Evolutionary conservation across 2,797 vertebrate species (phyloP).

Genomic region (Fringilla coelebs): DNA sequence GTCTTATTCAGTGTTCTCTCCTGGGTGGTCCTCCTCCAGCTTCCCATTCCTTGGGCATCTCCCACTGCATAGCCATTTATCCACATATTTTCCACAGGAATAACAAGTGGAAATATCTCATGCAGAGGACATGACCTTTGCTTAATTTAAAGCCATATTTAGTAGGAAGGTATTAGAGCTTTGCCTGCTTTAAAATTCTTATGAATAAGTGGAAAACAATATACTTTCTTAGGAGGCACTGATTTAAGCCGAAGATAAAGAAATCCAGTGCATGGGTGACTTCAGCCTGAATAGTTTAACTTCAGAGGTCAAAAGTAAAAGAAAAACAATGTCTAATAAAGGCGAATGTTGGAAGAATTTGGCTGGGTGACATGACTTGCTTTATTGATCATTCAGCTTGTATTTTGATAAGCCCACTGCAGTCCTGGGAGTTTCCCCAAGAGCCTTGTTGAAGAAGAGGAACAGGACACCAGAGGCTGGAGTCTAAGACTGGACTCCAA

Average conservation of each 20-base stretch:
- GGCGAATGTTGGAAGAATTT: not conserved
- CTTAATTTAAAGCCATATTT: slow-evolving; percentile 26
- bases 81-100: slow-evolving; percentile 25
- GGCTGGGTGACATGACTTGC: not conserved
- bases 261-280: not conserved
- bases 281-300: not conserved
- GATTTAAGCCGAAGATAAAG: not conserved
- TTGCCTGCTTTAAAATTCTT: not conserved
- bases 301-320: not conserved
- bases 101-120: slow-evolving; percentile 8
- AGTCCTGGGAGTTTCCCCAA: not conserved
- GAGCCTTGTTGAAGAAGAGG: not conserved
- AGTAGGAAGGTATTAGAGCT: not conserved
- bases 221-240: not conserved
- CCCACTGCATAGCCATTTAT: not conserved
- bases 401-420: not conserved
- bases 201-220: not conserved
- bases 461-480: not conserved
- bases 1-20: not conserved
- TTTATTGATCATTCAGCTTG: rapidly evolving
- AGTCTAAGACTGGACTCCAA: not conserved
- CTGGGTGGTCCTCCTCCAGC: not conserved
- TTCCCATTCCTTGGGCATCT: not conserved
- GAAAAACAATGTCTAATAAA: not conserved
- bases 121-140: not conserved